Percentiles rank a stretch among this genome's conserved stretches.
phyloP scores from a whole-genome alignment of 2,888 invertebrate species.

The Cheilosia pagana region DNA sequence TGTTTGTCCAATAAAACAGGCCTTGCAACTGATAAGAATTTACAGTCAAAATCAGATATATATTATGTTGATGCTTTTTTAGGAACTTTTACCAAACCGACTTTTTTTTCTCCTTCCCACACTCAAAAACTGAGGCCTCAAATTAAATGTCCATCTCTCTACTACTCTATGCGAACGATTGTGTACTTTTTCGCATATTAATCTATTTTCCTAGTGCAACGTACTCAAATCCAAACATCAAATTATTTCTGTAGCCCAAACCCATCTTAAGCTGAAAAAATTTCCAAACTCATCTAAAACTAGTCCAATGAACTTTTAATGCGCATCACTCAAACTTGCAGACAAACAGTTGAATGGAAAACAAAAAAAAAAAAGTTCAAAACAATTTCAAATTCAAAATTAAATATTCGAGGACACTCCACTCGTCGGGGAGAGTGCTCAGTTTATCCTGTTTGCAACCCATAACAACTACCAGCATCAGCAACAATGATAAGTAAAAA shows the following conservation, averaged over 20 bases:
- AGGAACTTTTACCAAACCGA: too few relatives aligned
- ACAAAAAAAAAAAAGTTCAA: slow-evolving; percentile 16
- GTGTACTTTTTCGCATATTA: not conserved
- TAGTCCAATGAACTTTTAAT: slow-evolving; percentile 71
- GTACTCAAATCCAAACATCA: not conserved
- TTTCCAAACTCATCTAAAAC: slow-evolving; percentile 48
- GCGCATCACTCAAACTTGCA: slow-evolving; percentile 54
- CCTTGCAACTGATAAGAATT: too few relatives aligned
- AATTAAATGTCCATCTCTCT: too few relatives aligned
- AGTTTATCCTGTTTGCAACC: slow-evolving; percentile 44
- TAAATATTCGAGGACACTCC: slow-evolving; percentile 66
- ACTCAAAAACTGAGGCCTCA: too few relatives aligned
- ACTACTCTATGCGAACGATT: too few relatives aligned
- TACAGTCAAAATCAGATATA: too few relatives aligned
- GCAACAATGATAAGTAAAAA: slow-evolving; percentile 56
- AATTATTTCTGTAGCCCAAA: not conserved
- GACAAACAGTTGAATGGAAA: slow-evolving; percentile 36
- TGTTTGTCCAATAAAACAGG: too few relatives aligned
- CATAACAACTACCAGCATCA: slow-evolving; percentile 18
- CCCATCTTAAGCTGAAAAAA: not conserved
- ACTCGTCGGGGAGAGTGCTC: slow-evolving; percentile 16
- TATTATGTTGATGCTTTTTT: too few relatives aligned
- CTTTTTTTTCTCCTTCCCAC: too few relatives aligned
- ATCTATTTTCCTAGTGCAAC: not conserved
- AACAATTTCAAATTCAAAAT: slow-evolving; percentile 71